A percentile compares a stretch with the other conserved stretches of the same genome.
Evolutionary conservation across 2,797 vertebrate species (phyloP).

Genomic region (Neomorphus geoffroyi): DNA sequence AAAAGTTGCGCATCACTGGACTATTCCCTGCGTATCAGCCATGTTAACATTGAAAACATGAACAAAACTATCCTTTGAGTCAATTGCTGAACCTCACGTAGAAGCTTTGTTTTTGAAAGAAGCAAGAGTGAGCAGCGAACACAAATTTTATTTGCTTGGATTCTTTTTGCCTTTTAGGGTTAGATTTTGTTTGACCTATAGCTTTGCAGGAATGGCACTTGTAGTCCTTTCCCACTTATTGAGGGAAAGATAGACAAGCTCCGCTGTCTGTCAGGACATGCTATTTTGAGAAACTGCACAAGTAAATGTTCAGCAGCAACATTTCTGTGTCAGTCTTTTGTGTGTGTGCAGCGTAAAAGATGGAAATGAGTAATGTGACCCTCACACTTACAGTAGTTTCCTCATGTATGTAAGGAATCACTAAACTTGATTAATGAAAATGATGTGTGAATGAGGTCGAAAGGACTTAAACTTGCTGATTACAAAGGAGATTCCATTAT

Average conservation of each 20-base stretch:
- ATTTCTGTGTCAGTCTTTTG: background rate
- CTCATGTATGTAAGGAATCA: background rate
- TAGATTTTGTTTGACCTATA: background rate
- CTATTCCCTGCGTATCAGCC: background rate
- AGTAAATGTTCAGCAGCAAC: background rate
- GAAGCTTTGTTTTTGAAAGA: background rate
- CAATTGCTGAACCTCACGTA: background rate
- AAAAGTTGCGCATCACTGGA: background rate
- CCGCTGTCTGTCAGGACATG: background rate
- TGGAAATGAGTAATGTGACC: background rate
- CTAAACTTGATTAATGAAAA: background rate
- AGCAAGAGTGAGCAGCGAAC: background rate
- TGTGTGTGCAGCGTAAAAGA: background rate
- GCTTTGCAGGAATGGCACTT: background rate
- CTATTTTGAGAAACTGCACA: background rate
- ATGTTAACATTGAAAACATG: background rate
- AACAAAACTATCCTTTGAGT: background rate
- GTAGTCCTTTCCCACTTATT: background rate
- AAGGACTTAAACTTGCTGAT: constrained; percentile 16
- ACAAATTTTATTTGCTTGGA: background rate
- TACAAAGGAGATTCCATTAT: constrained; percentile 44
- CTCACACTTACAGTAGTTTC: background rate
- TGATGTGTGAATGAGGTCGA: background rate
- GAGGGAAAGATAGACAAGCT: background rate
- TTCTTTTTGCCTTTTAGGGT: background rate